These are phyloP conservation scores for Porites rus DNA, from an alignment of 92 coral and sea anemone species.

Conservation along the genomic window DNA sequence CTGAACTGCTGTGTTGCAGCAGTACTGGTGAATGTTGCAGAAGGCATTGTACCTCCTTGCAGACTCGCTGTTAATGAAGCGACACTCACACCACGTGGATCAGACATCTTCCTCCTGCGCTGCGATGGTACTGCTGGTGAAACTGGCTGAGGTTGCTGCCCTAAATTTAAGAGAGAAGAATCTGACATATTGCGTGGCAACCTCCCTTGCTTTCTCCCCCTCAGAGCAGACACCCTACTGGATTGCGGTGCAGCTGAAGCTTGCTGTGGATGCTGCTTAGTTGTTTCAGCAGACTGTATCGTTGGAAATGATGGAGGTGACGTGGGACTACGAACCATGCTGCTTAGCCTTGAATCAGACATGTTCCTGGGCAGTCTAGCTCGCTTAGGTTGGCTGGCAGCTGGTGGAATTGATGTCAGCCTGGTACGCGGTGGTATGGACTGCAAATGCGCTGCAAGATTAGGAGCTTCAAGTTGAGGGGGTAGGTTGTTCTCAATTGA, in stretches of 20 bases:
- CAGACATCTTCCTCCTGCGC: constrained; percentile 71
- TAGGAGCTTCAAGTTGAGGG: constrained; percentile 96
- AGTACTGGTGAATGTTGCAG: constrained; percentile 21
- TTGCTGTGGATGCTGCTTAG: constrained; percentile 35
- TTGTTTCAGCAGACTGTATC: constrained; percentile 15
- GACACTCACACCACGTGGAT: constrained; percentile 40
- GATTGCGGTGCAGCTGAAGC: constrained; percentile 43
- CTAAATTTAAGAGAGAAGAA: constrained; percentile 84
- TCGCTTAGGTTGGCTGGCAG: constrained; percentile 82
- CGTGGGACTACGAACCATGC: constrained; percentile 51
- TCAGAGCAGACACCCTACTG: constrained; percentile 17
- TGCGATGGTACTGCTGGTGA: constrained; percentile 14
- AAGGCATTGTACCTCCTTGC: constrained; percentile 29
- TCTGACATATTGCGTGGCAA: constrained; percentile 96
- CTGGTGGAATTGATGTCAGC: constrained; percentile 46
- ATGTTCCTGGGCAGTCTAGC: constrained; percentile 91
- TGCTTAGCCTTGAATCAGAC: constrained; percentile 92
- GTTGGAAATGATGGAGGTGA: constrained; percentile 47
- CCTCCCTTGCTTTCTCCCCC: constrained; percentile 68
- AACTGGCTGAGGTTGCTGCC: constrained; percentile 52
- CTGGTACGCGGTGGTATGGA: constrained; percentile 77
- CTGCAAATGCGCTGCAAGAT: constrained; percentile 95
- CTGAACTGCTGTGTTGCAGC: constrained; percentile 43
- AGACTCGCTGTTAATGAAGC: constrained; percentile 26
- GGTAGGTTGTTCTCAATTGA: constrained; percentile 83